Evolutionary conservation across 2,888 invertebrate species (phyloP).

Genomic region (Cryptosula pallasiana): DNA sequence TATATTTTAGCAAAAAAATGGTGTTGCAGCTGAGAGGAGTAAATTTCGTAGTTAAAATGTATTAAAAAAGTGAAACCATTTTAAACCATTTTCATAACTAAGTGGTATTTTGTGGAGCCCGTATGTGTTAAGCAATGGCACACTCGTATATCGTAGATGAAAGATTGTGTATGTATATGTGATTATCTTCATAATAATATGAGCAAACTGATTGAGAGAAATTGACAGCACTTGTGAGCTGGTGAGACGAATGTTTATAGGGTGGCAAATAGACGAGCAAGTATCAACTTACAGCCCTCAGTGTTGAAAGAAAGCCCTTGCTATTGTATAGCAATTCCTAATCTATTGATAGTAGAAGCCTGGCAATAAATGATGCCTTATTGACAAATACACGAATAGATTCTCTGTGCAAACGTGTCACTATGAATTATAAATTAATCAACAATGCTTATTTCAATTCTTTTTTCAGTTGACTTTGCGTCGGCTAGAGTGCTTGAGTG

Average conservation of each 20-base stretch:
- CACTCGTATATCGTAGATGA: background rate
- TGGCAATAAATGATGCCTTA: constrained; percentile 17
- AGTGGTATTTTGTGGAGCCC: too few relatives aligned
- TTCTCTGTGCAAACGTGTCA: constrained; percentile 23
- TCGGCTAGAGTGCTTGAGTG: background rate
- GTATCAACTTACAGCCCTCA: constrained; percentile 20
- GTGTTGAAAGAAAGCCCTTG: background rate
- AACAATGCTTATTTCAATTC: constrained; percentile 16
- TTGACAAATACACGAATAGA: constrained; percentile 24
- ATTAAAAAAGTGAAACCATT: too few relatives aligned
- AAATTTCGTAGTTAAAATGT: too few relatives aligned
- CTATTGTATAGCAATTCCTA: background rate
- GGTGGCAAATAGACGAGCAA: constrained; percentile 10
- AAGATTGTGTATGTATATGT: constrained; percentile 16
- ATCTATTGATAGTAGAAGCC: constrained; percentile 4
- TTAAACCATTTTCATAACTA: too few relatives aligned
- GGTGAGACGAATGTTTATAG: constrained; percentile 20
- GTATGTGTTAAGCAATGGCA: too few relatives aligned
- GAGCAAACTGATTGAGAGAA: constrained; percentile 24
- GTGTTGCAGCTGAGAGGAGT: too few relatives aligned
- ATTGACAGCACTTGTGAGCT: constrained; percentile 21
- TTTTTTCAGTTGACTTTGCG: constrained; percentile 6
- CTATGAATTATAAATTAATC: constrained; percentile 23
- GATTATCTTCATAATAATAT: constrained; percentile 16
- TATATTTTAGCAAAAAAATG: too few relatives aligned